These are phyloP conservation scores for Dipus sagitta DNA, from an alignment of 2,797 vertebrate genomes.

Conservation along the genomic window DNA sequence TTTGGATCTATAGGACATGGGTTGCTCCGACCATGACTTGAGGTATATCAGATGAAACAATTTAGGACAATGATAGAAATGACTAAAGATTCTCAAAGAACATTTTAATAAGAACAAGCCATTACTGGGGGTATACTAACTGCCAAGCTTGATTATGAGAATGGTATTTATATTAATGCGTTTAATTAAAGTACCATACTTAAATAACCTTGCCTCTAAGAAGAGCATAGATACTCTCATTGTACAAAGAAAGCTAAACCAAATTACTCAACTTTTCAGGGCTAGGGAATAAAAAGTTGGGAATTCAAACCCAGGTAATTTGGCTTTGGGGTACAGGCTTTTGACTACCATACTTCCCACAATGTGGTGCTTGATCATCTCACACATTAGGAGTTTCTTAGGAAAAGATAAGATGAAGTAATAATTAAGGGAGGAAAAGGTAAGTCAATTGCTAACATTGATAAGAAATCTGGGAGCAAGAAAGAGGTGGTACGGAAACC, in stretches of 20 bases:
- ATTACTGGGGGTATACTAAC: not conserved
- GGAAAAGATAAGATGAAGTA: not conserved
- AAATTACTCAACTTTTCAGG: not conserved
- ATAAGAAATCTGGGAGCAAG: not conserved
- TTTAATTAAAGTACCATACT: not conserved
- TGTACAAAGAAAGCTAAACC: not conserved
- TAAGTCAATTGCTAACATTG: not conserved
- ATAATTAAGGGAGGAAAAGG: not conserved
- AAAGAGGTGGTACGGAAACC: not conserved
- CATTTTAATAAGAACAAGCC: not conserved
- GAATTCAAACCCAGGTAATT: not conserved
- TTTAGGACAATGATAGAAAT: not conserved
- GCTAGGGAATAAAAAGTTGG: not conserved
- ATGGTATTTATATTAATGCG: not conserved
- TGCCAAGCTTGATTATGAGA: not conserved
- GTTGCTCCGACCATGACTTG: fast-evolving
- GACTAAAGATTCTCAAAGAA: not conserved
- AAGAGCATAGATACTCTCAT: not conserved
- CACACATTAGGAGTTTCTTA: not conserved
- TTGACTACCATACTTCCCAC: not conserved
- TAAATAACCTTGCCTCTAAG: not conserved
- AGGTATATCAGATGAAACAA: not conserved
- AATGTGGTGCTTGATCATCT: not conserved
- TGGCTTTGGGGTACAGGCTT: not conserved
- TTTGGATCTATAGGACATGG: not conserved